phyloP scores from a whole-genome alignment of 2,797 vertebrate genomes.

The Danionella dracula region DNA sequence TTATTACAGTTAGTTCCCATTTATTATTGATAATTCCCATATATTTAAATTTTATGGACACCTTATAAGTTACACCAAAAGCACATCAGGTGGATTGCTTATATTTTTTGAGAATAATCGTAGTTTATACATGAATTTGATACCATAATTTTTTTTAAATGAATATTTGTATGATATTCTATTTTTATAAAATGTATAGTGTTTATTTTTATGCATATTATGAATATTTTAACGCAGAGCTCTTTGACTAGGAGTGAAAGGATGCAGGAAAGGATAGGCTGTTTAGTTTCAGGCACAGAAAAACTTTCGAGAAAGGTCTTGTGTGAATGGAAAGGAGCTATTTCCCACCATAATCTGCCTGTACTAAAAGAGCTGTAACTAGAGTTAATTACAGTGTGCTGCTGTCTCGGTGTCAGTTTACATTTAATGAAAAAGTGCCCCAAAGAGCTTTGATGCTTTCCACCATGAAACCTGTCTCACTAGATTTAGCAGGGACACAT shows the following conservation, averaged over 20 bases:
- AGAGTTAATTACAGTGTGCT: not conserved
- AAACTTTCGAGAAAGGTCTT: slow-evolving; percentile 32
- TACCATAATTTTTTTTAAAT: too few relatives aligned
- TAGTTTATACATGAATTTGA: too few relatives aligned
- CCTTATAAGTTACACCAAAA: too few relatives aligned
- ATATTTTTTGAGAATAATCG: too few relatives aligned
- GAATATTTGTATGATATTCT: too few relatives aligned
- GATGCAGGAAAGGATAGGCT: slow-evolving; percentile 26
- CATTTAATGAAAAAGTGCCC: not conserved
- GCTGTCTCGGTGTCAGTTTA: not conserved
- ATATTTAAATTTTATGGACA: too few relatives aligned
- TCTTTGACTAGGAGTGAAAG: slow-evolving; percentile 23
- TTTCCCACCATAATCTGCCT: slow-evolving; percentile 17
- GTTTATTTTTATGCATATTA: too few relatives aligned
- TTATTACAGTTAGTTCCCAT: too few relatives aligned
- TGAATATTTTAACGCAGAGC: slow-evolving; percentile 1
- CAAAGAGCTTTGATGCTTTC: not conserved
- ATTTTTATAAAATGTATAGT: too few relatives aligned
- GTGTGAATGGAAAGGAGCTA: slow-evolving; percentile 13
- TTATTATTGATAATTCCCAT: too few relatives aligned
- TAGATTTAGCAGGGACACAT: too few relatives aligned
- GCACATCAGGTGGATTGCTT: too few relatives aligned
- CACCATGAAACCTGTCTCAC: not conserved
- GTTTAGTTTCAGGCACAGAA: slow-evolving; percentile 19
- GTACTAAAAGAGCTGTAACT: not conserved